These are phyloP conservation scores for Pachyramphus minor DNA, from an alignment of 2,113 vertebrate genomes.

Conservation along the genomic window DNA sequence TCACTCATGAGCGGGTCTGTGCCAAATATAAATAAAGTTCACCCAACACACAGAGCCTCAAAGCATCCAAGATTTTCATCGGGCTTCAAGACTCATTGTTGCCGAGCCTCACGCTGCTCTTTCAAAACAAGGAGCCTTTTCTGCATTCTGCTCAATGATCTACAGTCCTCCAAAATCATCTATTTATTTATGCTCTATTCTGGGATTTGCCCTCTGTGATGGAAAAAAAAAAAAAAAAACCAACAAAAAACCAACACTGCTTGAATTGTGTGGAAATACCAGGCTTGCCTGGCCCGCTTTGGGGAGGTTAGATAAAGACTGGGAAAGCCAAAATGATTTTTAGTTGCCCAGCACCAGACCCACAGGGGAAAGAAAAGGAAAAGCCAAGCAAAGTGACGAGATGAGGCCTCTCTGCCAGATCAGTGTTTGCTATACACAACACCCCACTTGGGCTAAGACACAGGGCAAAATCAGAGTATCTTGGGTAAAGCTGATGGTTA, in stretches of 20 bases:
- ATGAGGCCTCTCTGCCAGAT: not conserved
- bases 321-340: conserved; percentile 20
- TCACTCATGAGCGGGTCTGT: not conserved
- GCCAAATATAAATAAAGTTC: conserved; percentile 71
- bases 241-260: not conserved
- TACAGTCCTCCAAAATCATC: conserved; percentile 70
- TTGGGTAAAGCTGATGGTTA: not conserved
- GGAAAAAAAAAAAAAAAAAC: not conserved
- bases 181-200: conserved; percentile 72
- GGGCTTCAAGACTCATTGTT: conserved; percentile 65
- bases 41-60: conserved; percentile 58
- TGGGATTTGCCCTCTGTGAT: conserved; percentile 58
- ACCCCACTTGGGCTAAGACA: not conserved
- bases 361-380: not conserved
- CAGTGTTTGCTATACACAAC: not conserved
- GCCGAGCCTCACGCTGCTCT: conserved; percentile 51
- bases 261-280: conserved; percentile 36
- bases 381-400: not conserved
- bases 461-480: not conserved
- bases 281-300: not conserved
- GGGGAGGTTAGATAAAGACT: conserved; percentile 33
- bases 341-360: not conserved
- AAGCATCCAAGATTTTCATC: conserved; percentile 50
- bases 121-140: conserved; percentile 74
- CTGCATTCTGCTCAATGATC: conserved; percentile 70